Evolutionary conservation across 53 echinoderm and acorn worm species (phyloP), one percentile per base, ranked within the genome.

Genomic region (Luidia sarsii): DNA sequence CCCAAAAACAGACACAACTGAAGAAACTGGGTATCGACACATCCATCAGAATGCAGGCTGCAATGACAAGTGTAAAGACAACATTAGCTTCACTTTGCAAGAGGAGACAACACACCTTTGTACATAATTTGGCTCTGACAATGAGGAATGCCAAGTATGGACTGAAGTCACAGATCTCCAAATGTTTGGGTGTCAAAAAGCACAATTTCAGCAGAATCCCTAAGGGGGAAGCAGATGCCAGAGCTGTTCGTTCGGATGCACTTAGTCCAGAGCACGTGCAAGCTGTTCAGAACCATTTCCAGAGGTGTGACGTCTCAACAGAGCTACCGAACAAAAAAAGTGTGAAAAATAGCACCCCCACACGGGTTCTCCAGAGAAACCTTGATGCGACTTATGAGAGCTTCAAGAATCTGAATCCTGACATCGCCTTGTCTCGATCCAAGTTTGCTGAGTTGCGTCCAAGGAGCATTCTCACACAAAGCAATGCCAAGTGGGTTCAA

Each of bases 291-390:
- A 39, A n/a, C 0, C 23, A 24, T 10, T 39, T 39, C 25, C 15
- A 39, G 5, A 65, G 66, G 24, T 25, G 21, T 24, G 66, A 39
- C 25, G 10, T 65, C 1, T 65, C 66, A 0, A 65, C 66, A 23
- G 39, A 65, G 24, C 66, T 65, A 8, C 66, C 66, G 0, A 65
- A 65, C 66, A 68, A n/a, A n/a, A n/a, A n/a, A n/a, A n/a, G n/a
- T n/a, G n/a, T n/a, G n/a, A n/a, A n/a, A n/a, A n/a, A n/a, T n/a
- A n/a, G n/a, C n/a, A n/a, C n/a, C n/a, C n/a, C n/a, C n/a, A n/a
- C n/a, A n/a, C n/a, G n/a, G n/a, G n/a, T n/a, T n/a, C n/a, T n/a
- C n/a, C n/a, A n/a, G n/a, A n/a, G n/a, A n/a, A n/a, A n/a, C n/a
- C n/a, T 68, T 1, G 48, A 68, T 0, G 48, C 23, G 29, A 68